Conservation (phyloP, 2,797 vertebrate species). For the Lithobates sylvaticus region DNA sequence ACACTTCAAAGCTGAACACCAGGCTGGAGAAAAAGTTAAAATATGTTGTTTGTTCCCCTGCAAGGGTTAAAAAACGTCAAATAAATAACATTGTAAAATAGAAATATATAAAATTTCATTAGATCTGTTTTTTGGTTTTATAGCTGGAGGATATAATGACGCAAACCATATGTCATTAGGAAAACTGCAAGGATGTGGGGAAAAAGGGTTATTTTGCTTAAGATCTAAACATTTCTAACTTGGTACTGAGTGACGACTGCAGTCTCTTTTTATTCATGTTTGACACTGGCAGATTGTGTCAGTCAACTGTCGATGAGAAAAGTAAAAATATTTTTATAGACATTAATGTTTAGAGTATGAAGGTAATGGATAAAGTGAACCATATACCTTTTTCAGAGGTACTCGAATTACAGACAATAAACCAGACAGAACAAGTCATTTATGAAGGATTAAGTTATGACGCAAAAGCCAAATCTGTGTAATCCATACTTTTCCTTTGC, state of each 20-base stretch:
- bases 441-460: slow-evolving; percentile 45
- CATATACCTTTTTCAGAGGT: not conserved
- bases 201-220: slow-evolving; percentile 15
- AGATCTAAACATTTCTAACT: slow-evolving; percentile 24
- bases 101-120: slow-evolving; percentile 4
- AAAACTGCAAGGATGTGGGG: not conserved
- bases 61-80: too few species aligned
- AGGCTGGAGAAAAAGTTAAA: too few species aligned
- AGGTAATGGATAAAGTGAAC: not conserved
- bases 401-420: slow-evolving; percentile 18
- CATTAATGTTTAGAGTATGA: slow-evolving; percentile 9
- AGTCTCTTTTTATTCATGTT: not conserved
- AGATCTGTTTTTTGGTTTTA: not conserved
- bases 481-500: slow-evolving; percentile 31
- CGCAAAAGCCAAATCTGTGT: slow-evolving; percentile 30
- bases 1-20: too few species aligned
- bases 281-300: slow-evolving; percentile 11
- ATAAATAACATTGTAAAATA: not conserved
- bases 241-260: slow-evolving; percentile 30
- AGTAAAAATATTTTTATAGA: slow-evolving; percentile 45
- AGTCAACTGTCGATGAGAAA: slow-evolving; percentile 20
- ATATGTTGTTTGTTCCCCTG: too few species aligned
- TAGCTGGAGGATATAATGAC: not conserved
- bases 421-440: slow-evolving; percentile 37
- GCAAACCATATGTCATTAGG: slow-evolving; percentile 21